Percentiles rank a stretch among this genome's conserved stretches.
Evolutionary conservation across 2,113 vertebrate species (phyloP).

Genomic region (Mastomys coucha): DNA sequence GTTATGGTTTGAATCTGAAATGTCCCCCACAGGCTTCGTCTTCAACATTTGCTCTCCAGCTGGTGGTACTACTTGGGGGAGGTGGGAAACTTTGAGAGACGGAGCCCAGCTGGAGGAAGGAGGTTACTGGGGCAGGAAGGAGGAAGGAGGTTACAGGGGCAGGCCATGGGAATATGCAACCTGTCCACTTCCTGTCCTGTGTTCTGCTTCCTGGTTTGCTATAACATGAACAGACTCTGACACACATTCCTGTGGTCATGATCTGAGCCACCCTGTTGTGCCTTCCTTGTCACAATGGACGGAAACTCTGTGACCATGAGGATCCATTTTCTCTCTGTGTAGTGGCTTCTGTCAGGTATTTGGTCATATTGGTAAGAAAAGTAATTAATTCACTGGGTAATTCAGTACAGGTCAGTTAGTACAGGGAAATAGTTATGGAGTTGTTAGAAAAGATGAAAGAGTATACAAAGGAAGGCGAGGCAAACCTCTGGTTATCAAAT

Average conservation of each 20-base stretch:
- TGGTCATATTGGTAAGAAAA: background rate
- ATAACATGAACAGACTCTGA: background rate
- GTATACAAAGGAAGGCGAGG: background rate
- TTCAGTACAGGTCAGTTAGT: background rate
- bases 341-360: background rate
- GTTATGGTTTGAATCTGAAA: background rate
- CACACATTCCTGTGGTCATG: background rate
- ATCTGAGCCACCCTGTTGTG: background rate
- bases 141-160: background rate
- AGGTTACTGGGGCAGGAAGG: background rate
- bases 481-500: background rate
- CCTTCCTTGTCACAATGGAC: background rate
- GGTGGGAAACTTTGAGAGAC: background rate
- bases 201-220: background rate
- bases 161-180: background rate
- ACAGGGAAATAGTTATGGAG: constrained; percentile 9
- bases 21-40: background rate
- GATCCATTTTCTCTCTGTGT: too few species aligned
- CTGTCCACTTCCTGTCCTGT: background rate
- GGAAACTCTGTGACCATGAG: background rate
- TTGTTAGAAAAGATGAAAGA: background rate
- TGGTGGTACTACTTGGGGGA: background rate
- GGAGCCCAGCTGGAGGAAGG: background rate
- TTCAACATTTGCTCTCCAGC: background rate
- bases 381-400: background rate